Conservation (phyloP, 2,113 vertebrate species). For the Orycteropus afer region DNA sequence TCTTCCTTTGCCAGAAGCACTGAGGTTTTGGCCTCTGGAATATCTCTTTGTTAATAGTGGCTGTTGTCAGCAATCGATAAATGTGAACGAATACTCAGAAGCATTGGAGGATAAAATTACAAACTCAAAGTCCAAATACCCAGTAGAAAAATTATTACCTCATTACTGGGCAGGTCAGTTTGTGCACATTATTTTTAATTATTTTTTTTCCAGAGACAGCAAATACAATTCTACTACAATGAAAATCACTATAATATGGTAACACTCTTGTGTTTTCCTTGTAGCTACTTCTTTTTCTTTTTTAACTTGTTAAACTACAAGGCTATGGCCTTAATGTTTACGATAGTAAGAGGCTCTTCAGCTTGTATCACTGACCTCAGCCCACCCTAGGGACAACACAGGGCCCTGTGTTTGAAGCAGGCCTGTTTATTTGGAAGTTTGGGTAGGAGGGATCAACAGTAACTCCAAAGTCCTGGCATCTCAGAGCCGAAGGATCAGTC, state of each 20-base stretch:
- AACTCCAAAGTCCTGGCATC: not conserved
- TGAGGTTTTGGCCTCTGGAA: not conserved
- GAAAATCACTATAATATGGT: not conserved
- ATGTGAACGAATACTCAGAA: slow-evolving; percentile 57
- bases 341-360: not conserved
- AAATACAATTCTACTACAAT: slow-evolving; percentile 17
- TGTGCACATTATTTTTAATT: slow-evolving; percentile 60
- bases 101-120: slow-evolving; percentile 71
- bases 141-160: slow-evolving; percentile 66
- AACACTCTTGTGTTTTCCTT: not conserved
- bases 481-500: not conserved
- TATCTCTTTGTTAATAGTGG: slow-evolving; percentile 37
- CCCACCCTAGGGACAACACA: not conserved
- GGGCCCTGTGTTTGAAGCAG: not conserved
- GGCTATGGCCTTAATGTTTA: not conserved
- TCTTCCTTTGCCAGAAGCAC: not conserved
- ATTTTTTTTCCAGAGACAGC: slow-evolving; percentile 41
- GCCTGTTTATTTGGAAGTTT: not conserved
- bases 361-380: not conserved
- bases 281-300: not conserved
- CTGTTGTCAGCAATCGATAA: slow-evolving; percentile 59
- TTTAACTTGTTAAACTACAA: not conserved
- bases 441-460: not conserved
- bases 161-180: slow-evolving; percentile 56
- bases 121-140: slow-evolving; percentile 59